These are phyloP conservation scores for Eumaeus atala DNA, from an alignment of 1,140 invertebrate genomes.

Conservation along the genomic window DNA sequence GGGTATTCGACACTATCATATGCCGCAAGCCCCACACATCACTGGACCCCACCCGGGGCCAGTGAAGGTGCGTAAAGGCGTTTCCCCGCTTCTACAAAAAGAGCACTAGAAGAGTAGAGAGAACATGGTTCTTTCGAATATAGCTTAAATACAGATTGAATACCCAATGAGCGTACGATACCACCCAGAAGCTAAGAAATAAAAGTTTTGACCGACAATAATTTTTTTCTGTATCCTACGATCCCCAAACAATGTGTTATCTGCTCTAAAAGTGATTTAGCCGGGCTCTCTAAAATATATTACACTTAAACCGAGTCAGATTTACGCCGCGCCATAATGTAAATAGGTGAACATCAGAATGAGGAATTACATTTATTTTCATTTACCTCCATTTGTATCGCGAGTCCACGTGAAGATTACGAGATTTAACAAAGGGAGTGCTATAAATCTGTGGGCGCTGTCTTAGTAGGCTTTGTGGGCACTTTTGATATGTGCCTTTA, in stretches of 20 bases:
- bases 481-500: conserved; percentile 75
- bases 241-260: conserved; percentile 63
- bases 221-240: conserved; percentile 56
- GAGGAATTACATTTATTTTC: conserved; percentile 73
- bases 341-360: conserved; percentile 55
- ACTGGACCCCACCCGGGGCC: too few species aligned
- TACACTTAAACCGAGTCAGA: conserved; percentile 57
- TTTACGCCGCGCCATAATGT: conserved; percentile 60
- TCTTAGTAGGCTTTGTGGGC: conserved; percentile 72
- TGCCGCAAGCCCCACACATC: too few species aligned
- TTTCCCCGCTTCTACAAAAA: too few species aligned
- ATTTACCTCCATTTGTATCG: conserved; percentile 70
- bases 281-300: conserved; percentile 70
- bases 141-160: conserved; percentile 44
- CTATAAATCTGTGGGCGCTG: conserved; percentile 68
- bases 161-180: conserved; percentile 49
- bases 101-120: too few species aligned
- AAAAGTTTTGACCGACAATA: conserved; percentile 53
- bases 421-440: conserved; percentile 71
- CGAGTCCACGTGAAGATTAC: conserved; percentile 71
- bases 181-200: conserved; percentile 67
- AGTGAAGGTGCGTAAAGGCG: too few species aligned
- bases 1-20: too few species aligned
- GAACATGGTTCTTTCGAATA: too few species aligned
- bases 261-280: conserved; percentile 71